Base-by-base conservation (phyloP, 92 coral and sea anemone species). In the Virgularia gustaviana region DNA sequence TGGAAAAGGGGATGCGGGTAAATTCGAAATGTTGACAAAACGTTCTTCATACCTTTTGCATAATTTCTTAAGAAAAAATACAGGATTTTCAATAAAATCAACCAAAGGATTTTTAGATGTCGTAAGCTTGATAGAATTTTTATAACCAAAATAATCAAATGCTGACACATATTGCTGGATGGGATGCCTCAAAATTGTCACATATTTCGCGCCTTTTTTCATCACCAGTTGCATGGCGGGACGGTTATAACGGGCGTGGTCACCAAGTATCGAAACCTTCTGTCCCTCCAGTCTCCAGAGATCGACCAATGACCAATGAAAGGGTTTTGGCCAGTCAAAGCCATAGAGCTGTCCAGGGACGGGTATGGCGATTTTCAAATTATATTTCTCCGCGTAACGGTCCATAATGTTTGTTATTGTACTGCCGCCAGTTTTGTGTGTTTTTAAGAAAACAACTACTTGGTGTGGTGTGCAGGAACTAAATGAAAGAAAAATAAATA, bases 381-480 rank as follows among this genome's bases (percentile, higher is more conserved):
- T 94, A 63, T 89, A 74, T 44, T 89, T 81, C 54, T 92, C 98
- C 10, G 98, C 98, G 61, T 63, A 92, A 10, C 98, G 90, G 73
- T 92, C 89, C 30, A 92, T 79, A 52, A 92, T 87, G 49, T 92
- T 92, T 1, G 98, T 92, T 0, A 92, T 85, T 0, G 98, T 92
- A 35, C 96, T 89, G 80, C 98, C 87, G 33, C 90, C 98, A 2
- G 98, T 92, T 60, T 92, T 92, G 79, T 92, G 98, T 1, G 98
- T 92, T 79, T 92, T 92, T 16, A 92, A 87, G 70, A 92, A 92
- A 20, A 86, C 90, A 27, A 92, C 64, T 57, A 52, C 81, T 39
- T 86, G 57, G n/a, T 89, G 88, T 31, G 89, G 83, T 49, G 49
- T 72, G 79, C 98, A 92, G 53, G n/a, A n/a, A n/a, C n/a, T n/a